A percentile compares a stretch with the other conserved stretches of the same genome.
These are phyloP conservation scores for Idris sp. DNA, from an alignment of 1,140 invertebrate species.

Conservation along the genomic window DNA sequence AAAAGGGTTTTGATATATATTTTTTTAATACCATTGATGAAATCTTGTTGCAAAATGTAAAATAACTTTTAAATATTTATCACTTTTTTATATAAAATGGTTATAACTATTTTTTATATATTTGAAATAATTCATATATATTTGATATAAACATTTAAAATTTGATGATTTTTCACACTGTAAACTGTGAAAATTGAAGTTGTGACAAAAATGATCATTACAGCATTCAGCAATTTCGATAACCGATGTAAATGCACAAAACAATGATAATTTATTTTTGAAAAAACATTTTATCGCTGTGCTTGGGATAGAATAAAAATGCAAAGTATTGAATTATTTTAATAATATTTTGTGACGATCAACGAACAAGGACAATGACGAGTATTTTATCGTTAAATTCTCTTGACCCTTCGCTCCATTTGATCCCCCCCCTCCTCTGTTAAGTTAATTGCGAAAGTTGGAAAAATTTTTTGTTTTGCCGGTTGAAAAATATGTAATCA, in stretches of 20 bases:
- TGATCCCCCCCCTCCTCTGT: constrained; percentile 22
- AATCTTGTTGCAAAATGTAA: too few relatives aligned
- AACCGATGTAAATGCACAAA: constrained; percentile 21
- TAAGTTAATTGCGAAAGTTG: constrained; percentile 55
- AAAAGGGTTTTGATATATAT: too few relatives aligned
- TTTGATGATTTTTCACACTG: constrained; percentile 4
- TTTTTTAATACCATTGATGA: too few relatives aligned
- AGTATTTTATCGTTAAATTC: constrained; percentile 42
- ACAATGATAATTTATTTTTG: constrained; percentile 43
- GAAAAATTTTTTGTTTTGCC: constrained; percentile 45
- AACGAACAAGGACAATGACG: constrained; percentile 31
- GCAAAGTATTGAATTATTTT: constrained; percentile 33
- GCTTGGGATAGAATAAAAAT: constrained; percentile 2
- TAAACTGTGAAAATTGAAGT: constrained; percentile 7
- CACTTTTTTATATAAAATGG: too few relatives aligned
- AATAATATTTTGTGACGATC: constrained; percentile 42
- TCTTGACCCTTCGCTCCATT: constrained; percentile 40
- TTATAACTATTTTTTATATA: too few relatives aligned
- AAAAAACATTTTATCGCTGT: constrained; percentile 29
- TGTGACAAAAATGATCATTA: constrained; percentile 27
- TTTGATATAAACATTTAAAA: too few relatives aligned
- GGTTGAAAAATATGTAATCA: constrained; percentile 47
- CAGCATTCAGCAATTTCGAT: constrained; percentile 39
- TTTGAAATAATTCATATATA: too few relatives aligned
- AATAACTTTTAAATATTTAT: too few relatives aligned